phyloP scores from a whole-genome alignment of 1,140 invertebrate genomes.

The Drosophila aff. region DNA sequence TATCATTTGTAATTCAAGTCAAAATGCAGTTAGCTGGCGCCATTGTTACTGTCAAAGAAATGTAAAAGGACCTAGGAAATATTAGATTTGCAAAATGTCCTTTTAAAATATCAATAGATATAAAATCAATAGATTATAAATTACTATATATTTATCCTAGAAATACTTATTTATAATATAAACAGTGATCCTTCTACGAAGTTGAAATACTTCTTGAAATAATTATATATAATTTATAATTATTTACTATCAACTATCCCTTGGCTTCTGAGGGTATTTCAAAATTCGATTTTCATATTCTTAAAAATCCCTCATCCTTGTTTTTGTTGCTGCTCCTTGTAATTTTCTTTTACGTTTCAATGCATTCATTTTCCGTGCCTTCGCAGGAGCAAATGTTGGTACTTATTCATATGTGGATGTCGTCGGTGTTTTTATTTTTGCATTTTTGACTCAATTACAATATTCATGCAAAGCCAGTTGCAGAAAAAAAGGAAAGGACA shows the following conservation, averaged over 20 bases:
- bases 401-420: conserved; percentile 6
- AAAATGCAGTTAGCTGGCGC: conserved; percentile 52
- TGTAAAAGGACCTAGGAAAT: neutral
- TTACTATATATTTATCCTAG: neutral
- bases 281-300: neutral
- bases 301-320: neutral
- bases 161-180: too few relatives aligned
- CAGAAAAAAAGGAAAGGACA: neutral
- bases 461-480: conserved; percentile 61
- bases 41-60: conserved; percentile 23
- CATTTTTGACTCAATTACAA: conserved; percentile 80
- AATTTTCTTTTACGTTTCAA: conserved; percentile 83
- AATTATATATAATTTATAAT: neutral
- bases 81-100: too few relatives aligned
- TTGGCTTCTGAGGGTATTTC: neutral
- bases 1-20: conserved; percentile 80
- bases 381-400: conserved; percentile 56
- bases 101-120: too few relatives aligned
- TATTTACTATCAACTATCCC: neutral
- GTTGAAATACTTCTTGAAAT: neutral
- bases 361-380: conserved; percentile 76
- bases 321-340: conserved; percentile 41
- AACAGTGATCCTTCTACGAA: too few relatives aligned
- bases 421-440: conserved; percentile 45
- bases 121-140: too few relatives aligned